Conservation (phyloP, 2,888 invertebrate species). For the Caenorhabditis sulstoni region DNA sequence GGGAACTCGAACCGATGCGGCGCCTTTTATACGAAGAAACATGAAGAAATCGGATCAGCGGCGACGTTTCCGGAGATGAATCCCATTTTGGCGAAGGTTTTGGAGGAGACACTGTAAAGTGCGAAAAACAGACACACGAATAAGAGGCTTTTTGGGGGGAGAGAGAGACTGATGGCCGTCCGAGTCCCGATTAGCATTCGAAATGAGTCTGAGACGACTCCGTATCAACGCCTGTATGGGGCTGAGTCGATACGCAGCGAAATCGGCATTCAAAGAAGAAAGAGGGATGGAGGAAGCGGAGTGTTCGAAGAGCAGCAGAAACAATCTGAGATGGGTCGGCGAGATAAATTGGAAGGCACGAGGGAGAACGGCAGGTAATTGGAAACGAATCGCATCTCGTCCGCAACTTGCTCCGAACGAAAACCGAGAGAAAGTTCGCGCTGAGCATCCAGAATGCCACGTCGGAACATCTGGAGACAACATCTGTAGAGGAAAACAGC, state of each 20-base stretch:
- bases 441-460: constrained; percentile 10
- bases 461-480: constrained; percentile 17
- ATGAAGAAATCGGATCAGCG: too few species aligned
- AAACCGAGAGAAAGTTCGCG: constrained; percentile 2
- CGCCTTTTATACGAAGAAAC: too few species aligned
- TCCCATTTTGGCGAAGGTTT: too few species aligned
- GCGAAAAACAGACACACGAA: too few species aligned
- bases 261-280: constrained; percentile 8
- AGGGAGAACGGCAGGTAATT: constrained; percentile 20
- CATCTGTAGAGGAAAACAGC: constrained; percentile 12
- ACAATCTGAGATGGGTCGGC: constrained; percentile 32
- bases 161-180: too few species aligned
- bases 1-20: too few species aligned
- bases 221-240: constrained; percentile 4
- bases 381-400: background rate
- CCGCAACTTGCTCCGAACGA: background rate
- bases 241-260: constrained; percentile 8
- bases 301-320: constrained; percentile 48
- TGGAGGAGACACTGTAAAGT: too few species aligned
- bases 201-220: background rate
- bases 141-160: constrained; percentile 3
- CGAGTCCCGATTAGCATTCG: too few species aligned
- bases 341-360: constrained; percentile 16
- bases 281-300: constrained; percentile 1
- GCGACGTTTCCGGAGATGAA: too few species aligned